phyloP scores from a whole-genome alignment of 2,113 vertebrate species.

The Anoplopoma fimbria region DNA sequence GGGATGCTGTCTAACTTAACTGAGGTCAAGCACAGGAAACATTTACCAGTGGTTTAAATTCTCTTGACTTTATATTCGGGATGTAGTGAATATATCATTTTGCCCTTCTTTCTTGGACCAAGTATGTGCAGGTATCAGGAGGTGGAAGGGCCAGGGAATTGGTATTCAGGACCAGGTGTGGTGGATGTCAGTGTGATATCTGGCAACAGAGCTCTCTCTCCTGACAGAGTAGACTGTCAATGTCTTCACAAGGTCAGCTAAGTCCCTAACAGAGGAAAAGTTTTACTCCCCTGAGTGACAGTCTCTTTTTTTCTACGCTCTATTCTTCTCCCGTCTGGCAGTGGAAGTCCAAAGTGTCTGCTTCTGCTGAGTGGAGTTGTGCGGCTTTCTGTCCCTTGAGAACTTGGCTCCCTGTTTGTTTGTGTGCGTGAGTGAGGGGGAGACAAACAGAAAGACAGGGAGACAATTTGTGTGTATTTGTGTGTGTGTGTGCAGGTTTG shows the following conservation, averaged over 20 bases:
- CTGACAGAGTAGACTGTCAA: constrained; percentile 47
- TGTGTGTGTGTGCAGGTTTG: constrained; percentile 13
- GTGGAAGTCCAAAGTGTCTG: constrained; percentile 60
- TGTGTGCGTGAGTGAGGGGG: constrained; percentile 55
- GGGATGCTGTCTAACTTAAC: too few relatives aligned
- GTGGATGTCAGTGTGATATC: constrained; percentile 47
- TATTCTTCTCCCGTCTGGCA: constrained; percentile 46
- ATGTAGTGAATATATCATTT: background rate
- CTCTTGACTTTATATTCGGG: background rate
- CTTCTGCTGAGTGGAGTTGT: constrained; percentile 61
- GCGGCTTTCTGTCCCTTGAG: constrained; percentile 63
- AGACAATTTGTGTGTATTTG: constrained; percentile 47
- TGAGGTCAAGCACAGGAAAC: background rate
- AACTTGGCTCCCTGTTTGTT: constrained; percentile 64
- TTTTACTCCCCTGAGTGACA: constrained; percentile 65
- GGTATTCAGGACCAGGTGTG: constrained; percentile 53
- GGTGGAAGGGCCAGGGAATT: constrained; percentile 28
- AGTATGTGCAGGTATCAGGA: constrained; percentile 20
- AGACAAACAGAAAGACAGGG: constrained; percentile 57
- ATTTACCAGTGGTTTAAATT: background rate
- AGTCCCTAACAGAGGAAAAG: constrained; percentile 60
- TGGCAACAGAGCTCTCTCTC: constrained; percentile 28
- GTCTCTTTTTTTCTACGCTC: constrained; percentile 37
- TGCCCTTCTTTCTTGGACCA: background rate
- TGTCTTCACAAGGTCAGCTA: constrained; percentile 63